Percentiles rank a stretch among this genome's conserved stretches.
Evolutionary conservation across 1,140 invertebrate genomes (phyloP).

Genomic region (Lepidurus arcticus): DNA sequence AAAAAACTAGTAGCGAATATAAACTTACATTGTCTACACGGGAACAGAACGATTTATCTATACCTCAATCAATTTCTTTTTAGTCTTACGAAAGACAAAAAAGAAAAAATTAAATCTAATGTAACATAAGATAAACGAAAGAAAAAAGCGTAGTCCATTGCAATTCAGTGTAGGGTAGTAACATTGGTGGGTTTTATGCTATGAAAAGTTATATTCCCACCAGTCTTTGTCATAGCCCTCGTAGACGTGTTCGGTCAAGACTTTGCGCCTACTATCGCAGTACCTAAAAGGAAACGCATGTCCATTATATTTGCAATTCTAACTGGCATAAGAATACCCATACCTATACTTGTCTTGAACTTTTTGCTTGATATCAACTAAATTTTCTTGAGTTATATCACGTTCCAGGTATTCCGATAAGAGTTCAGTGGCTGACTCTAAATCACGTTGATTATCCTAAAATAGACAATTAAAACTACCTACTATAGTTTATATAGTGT

Average conservation of each 20-base stretch:
- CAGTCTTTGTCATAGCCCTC: conserved; percentile 98
- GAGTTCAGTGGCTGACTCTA: conserved; percentile 93
- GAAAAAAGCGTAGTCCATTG: not conserved
- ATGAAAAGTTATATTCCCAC: conserved; percentile 74
- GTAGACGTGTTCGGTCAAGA: conserved; percentile 91
- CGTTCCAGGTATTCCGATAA: conserved; percentile 95
- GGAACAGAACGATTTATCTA: not conserved
- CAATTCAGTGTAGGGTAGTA: not conserved
- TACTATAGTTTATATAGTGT: not conserved
- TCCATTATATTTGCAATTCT: conserved; percentile 14
- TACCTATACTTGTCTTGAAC: conserved; percentile 98
- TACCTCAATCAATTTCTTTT: not conserved
- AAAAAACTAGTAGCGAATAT: conserved; percentile 4
- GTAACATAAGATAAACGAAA: conserved; percentile 6
- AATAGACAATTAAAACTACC: conserved; percentile 31
- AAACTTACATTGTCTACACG: conserved; percentile 19
- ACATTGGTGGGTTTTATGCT: conserved; percentile 5
- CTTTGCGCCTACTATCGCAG: conserved; percentile 90
- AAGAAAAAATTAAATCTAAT: conserved; percentile 18
- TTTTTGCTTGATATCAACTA: conserved; percentile 97
- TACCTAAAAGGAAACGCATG: conserved; percentile 60
- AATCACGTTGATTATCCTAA: conserved; percentile 92
- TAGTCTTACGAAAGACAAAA: not conserved
- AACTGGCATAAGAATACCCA: conserved; percentile 34
- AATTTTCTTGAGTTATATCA: conserved; percentile 95